Evolutionary conservation across 2,888 invertebrate species (phyloP).

Genomic region (Gymnoscelis rufifasciata): DNA sequence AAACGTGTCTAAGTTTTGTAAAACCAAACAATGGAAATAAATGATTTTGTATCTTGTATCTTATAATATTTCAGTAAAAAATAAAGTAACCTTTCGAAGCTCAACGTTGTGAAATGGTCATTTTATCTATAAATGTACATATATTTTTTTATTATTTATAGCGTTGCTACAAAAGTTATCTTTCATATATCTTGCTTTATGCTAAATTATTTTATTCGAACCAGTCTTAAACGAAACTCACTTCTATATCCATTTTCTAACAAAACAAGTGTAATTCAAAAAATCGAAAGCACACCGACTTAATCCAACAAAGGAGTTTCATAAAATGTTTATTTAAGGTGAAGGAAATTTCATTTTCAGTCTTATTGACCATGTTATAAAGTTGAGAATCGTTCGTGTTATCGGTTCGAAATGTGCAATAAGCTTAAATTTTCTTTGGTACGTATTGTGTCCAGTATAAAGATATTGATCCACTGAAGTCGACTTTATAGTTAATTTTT

Average conservation of each 20-base stretch:
- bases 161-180: no score
- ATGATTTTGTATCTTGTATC: no score
- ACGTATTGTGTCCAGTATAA: constrained; percentile 24
- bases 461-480: background rate
- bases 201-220: no score
- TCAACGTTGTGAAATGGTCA: no score
- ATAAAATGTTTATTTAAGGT: constrained; percentile 18
- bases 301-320: constrained; percentile 18
- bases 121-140: no score
- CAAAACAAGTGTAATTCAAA: constrained; percentile 7
- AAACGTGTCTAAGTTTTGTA: no score
- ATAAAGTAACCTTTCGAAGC: no score
- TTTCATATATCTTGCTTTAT: no score
- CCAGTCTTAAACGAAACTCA: no score
- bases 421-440: constrained; percentile 23
- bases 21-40: no score
- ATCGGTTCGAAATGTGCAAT: constrained; percentile 27
- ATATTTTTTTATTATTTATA: no score
- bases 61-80: no score
- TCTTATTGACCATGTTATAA: constrained; percentile 4
- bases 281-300: constrained; percentile 12
- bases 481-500: background rate
- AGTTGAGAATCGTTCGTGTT: constrained; percentile 9
- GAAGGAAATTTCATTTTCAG: constrained; percentile 2
- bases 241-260: background rate